Evolutionary conservation across 1,140 invertebrate genomes (phyloP).

Genomic region (Drosophila nasuta): DNA sequence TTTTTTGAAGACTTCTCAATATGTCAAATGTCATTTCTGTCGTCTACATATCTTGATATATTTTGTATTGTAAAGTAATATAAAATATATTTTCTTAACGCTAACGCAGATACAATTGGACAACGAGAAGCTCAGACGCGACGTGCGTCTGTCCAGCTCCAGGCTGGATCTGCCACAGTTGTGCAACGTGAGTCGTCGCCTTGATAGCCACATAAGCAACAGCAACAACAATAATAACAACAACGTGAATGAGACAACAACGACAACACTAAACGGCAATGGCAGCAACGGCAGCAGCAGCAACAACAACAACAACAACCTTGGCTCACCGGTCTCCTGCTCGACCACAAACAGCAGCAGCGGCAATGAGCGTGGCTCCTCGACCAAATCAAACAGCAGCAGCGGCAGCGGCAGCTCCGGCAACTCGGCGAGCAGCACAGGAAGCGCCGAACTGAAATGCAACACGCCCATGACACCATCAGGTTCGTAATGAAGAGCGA

Average conservation of each 20-base stretch:
- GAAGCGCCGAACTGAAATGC: conserved; percentile 76
- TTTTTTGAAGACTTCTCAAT: background rate
- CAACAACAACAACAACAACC: conserved; percentile 68
- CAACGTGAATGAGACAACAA: conserved; percentile 50
- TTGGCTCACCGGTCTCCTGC: conserved; percentile 78
- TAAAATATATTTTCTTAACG: background rate
- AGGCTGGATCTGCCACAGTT: conserved; percentile 76
- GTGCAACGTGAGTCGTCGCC: conserved; percentile 70
- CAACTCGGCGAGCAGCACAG: conserved; percentile 76
- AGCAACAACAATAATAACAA: conserved; percentile 20
- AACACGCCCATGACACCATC: conserved; percentile 82
- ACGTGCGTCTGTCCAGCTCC: conserved; percentile 72
- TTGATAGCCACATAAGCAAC: conserved; percentile 74
- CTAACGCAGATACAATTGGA: conserved; percentile 78
- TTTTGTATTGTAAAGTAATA: background rate
- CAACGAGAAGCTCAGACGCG: conserved; percentile 84
- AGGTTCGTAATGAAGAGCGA: conserved; percentile 51
- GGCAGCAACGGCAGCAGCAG: conserved; percentile 57
- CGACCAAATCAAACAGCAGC: conserved; percentile 81
- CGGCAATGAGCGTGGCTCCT: conserved; percentile 77
- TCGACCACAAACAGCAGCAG: conserved; percentile 78
- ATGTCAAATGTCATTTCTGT: background rate
- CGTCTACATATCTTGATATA: too few relatives aligned
- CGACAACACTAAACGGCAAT: conserved; percentile 49
- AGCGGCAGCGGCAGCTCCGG: conserved; percentile 77